Evolutionary conservation across 1,140 invertebrate species (phyloP), one percentile per base, ranked within the genome.

Genomic region (Ylistrum balloti): DNA sequence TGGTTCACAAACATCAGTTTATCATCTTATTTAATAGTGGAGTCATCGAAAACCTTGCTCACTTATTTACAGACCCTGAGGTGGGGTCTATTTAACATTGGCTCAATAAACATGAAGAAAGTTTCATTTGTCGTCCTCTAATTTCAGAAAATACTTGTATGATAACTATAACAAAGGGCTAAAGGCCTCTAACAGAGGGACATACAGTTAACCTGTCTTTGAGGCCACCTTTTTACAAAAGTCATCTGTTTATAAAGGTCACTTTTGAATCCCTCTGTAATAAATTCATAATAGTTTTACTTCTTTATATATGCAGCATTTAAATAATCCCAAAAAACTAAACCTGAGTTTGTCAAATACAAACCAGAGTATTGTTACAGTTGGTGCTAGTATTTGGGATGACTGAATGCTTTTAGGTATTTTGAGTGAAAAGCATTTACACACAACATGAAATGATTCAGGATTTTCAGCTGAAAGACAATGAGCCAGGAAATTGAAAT

Each of bases 61-160:
- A 74, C 11, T 74, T 74, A n/a, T 74, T 74, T 74, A 74, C 56
- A 74, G 56, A 74, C 56, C 56, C 56, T 28, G 56, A 74, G 56
- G 22, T n/a, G n/a, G 56, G 56, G 45, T 48, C 45, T 48, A 48
- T 28, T 28, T 17, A 0, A 74, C 56, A 74, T 22, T 74, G 56
- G 56, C 13, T 38, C 35, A 38, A 28, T 74, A 28, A 17, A 74
- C 28, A n/a, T 28, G n/a, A 74, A 28, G n/a, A 9, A 2, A n/a
- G 56, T 17, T 74, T 74, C n/a, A 74, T 11, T 38, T 7, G 5
- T 38, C 35, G 13, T 38, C 35, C 13, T 7, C 35, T 38, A 38
- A 28, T 1, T 74, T 74, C 0, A 28, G 56, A 28, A 17, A 0
- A 28, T 74, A 74, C 20, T 1, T 45, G 0, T 17, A 15, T 45